Base-by-base conservation (phyloP, 2,797 vertebrate genomes). In the Chaenodraco wilsoni region DNA sequence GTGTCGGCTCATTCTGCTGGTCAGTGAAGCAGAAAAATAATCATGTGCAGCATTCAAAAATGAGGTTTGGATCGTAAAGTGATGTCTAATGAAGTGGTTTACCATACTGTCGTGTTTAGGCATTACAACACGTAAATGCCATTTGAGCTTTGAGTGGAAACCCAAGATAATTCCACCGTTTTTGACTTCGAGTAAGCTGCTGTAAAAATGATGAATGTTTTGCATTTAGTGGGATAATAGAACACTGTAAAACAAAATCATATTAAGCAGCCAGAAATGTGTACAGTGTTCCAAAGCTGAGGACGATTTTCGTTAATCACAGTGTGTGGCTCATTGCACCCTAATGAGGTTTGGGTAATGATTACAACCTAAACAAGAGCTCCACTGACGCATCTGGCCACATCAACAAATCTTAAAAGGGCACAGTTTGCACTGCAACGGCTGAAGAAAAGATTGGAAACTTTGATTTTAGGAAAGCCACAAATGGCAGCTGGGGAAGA, bases 161-260 rank as follows among this genome's bases (percentile, higher is more conserved):
- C 55, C 79, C 76, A 76, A 85, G 74, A 79, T 59, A 68, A 84
- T 75, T 58, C 61, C 46, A 15, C 52, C 76, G 40, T 49, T 21
- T 78, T 48, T 1, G 40, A 58, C 52, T 59, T 19, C 31, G 60
- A 81, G 45, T 76, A 69, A 81, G 52, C 75, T 49, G 86, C 74
- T 79, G 75, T 90, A 88, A 87, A 87, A 81, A 84, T 93, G 88
- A 93, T 90, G 89, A 78, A 93, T 91, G 67, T 13, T 54, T n/a
- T 84, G 82, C 72, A 89, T 91, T 89, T 85, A 45, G 68, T 14
- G 33, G 80, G 74, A 89, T 90, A 90, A 90, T 79, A 84, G 43
- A 81, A 87, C 60, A 48, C 59, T 72, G 75, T 83, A 79, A 88
- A 89, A 87, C 62, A 78, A 83, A 91, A 86, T 86, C 65, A 82